These are phyloP conservation scores for Scopus umbretta DNA, from an alignment of 2,113 vertebrate genomes.

Conservation along the genomic window DNA sequence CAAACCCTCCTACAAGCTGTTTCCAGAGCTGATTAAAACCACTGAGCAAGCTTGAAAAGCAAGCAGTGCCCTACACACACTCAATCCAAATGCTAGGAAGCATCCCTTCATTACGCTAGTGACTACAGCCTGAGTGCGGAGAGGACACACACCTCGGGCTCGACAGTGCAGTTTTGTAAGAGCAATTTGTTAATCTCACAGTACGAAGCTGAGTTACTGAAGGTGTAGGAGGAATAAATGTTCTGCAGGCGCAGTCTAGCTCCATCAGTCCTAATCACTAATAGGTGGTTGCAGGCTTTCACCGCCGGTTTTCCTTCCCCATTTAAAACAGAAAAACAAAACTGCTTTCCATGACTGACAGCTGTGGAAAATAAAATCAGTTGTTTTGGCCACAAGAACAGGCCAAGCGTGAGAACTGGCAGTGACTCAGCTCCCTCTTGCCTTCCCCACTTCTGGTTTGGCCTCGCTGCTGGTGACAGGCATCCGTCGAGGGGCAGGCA, in stretches of 20 bases:
- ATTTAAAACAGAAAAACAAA: constrained; percentile 19
- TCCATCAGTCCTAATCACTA: background rate
- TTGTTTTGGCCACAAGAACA: background rate
- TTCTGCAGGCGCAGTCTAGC: background rate
- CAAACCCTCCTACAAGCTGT: background rate
- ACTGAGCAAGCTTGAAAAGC: background rate
- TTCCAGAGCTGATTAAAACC: background rate
- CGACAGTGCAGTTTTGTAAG: background rate
- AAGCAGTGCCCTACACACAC: background rate
- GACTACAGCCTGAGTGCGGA: background rate
- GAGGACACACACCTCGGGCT: background rate
- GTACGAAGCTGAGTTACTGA: background rate
- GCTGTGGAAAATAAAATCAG: constrained; percentile 1
- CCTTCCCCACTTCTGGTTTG: background rate
- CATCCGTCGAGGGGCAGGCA: accelerated
- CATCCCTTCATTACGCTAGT: background rate
- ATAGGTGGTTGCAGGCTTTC: background rate
- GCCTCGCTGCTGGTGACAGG: background rate
- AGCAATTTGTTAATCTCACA: background rate
- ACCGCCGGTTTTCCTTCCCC: background rate
- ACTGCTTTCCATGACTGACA: background rate
- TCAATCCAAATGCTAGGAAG: background rate
- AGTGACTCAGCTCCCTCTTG: background rate
- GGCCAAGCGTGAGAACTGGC: accelerated
- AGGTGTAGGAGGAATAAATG: constrained; percentile 50